Evolutionary conservation across 2,113 vertebrate species (phyloP).

Genomic region (Pollimyrus isidori): DNA sequence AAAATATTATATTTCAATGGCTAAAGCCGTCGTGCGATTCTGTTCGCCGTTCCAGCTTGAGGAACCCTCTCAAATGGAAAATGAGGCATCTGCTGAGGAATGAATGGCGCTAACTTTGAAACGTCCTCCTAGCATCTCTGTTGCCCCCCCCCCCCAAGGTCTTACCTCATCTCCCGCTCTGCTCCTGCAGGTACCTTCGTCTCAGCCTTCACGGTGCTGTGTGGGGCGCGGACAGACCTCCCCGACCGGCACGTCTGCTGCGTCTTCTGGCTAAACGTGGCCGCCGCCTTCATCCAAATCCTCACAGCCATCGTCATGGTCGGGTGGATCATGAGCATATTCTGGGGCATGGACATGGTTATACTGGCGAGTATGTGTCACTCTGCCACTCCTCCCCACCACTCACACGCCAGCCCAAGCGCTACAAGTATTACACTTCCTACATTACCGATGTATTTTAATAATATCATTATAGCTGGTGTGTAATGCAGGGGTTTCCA

Average conservation of each 20-base stretch:
- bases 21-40: neutral
- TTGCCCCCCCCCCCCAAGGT: neutral
- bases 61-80: neutral
- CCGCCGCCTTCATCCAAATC: constrained; percentile 90
- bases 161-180: neutral
- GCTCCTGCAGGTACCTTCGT: constrained; percentile 75
- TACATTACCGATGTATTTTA: neutral
- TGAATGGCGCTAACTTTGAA: neutral
- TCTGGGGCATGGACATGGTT: constrained; percentile 99
- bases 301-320: constrained; percentile 95
- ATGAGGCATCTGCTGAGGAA: neutral
- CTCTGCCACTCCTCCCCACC: neutral
- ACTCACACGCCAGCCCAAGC: neutral
- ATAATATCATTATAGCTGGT: neutral
- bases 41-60: neutral
- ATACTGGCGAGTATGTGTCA: constrained; percentile 88
- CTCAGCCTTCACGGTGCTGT: constrained; percentile 89
- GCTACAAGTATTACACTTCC: neutral
- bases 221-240: constrained; percentile 85
- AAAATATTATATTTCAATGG: neutral
- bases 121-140: neutral
- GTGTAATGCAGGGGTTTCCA: no score
- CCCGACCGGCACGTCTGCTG: constrained; percentile 85
- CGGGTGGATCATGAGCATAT: constrained; percentile 99
- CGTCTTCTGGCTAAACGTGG: constrained; percentile 95